A percentile compares a stretch with the other conserved stretches of the same genome.
Conservation (phyloP, 2,888 invertebrate genomes). For the Lacanobia oleracea region DNA sequence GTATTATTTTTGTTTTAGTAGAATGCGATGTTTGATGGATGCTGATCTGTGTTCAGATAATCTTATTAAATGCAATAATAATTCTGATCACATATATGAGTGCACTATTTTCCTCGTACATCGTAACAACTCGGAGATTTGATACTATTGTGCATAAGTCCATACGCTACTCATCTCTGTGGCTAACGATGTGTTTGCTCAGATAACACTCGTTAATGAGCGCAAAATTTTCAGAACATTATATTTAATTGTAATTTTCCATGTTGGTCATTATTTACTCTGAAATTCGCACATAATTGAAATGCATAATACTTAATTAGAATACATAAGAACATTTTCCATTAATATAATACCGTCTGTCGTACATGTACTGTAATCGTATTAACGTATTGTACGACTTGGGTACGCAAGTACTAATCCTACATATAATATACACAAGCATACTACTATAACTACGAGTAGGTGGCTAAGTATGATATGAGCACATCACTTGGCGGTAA, state of each 20-base stretch:
- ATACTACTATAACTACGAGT: not conserved
- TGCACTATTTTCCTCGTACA: not conserved
- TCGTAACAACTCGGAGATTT: not conserved
- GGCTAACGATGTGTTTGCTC: constrained; percentile 1
- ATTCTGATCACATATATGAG: not conserved
- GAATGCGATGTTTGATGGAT: not conserved
- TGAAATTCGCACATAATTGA: not conserved
- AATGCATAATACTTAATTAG: not conserved
- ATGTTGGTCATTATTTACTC: not conserved
- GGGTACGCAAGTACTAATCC: not conserved
- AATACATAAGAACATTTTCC: not conserved
- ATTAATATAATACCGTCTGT: not conserved
- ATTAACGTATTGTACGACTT: not conserved
- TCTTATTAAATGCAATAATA: too few relatives aligned
- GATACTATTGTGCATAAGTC: not conserved
- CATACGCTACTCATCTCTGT: not conserved
- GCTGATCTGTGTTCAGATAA: not conserved
- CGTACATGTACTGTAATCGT: not conserved
- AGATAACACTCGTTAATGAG: not conserved
- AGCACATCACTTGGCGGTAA: not conserved
- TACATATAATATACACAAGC: not conserved
- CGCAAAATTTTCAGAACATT: not conserved
- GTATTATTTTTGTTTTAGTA: not conserved
- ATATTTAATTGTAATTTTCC: too few relatives aligned
- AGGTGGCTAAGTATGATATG: not conserved